Percentiles rank a stretch among this genome's conserved stretches.
Conservation (phyloP, 2,797 vertebrate genomes). For the Clarias platycephalus region DNA sequence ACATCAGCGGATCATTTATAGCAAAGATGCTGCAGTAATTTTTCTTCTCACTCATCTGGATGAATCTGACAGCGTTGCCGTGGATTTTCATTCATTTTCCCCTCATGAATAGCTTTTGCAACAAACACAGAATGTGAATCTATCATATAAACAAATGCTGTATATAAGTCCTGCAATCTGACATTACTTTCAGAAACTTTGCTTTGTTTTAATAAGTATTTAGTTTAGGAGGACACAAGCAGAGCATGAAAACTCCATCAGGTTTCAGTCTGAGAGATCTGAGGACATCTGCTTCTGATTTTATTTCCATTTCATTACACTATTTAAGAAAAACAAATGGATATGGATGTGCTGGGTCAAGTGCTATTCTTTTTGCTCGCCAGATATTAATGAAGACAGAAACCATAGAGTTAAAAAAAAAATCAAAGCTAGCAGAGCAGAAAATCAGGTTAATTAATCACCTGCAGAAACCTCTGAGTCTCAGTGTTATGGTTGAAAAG, state of each 20-base stretch:
- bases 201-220: slow-evolving; percentile 90
- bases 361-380: background rate
- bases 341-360: background rate
- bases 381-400: background rate
- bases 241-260: slow-evolving; percentile 84
- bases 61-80: background rate
- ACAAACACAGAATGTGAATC: background rate
- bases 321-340: background rate
- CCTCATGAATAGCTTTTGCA: background rate
- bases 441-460: background rate
- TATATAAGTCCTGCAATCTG: too few relatives aligned
- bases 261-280: background rate
- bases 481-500: too few relatives aligned
- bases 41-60: background rate
- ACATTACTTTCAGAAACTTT: slow-evolving; percentile 64
- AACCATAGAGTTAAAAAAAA: background rate
- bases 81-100: background rate
- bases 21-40: too few relatives aligned
- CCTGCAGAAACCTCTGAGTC: background rate
- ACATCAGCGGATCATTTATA: background rate
- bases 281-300: background rate
- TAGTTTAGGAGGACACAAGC: slow-evolving; percentile 75
- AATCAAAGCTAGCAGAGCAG: background rate
- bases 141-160: background rate
- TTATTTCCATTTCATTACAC: background rate